phyloP scores from a whole-genome alignment of 2,797 vertebrate genomes.

The Amblyraja radiata region DNA sequence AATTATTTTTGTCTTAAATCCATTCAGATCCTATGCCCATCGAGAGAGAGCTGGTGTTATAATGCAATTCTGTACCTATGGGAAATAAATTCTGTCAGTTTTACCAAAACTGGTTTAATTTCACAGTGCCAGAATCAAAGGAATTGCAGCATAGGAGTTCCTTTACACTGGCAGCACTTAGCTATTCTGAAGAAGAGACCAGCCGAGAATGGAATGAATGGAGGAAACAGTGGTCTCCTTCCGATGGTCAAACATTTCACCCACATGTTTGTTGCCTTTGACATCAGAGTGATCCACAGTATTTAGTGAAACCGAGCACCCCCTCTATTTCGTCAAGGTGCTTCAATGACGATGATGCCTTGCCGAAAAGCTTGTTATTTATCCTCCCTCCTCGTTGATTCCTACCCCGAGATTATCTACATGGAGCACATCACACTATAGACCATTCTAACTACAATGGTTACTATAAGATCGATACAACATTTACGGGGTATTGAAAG shows the following conservation, averaged over 20 bases:
- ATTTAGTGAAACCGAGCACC: not conserved
- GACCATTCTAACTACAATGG: not conserved
- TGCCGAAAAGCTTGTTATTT: not conserved
- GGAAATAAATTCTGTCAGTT: not conserved
- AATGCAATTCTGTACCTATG: too few species aligned
- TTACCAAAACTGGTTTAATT: not conserved
- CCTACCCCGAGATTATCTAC: not conserved
- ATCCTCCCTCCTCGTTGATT: not conserved
- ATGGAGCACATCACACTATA: not conserved
- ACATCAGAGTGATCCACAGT: not conserved
- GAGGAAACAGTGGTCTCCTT: not conserved
- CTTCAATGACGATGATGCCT: not conserved
- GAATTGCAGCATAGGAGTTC: not conserved
- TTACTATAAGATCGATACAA: not conserved
- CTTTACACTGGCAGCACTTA: not conserved
- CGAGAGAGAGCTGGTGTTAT: not conserved
- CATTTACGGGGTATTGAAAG: not conserved
- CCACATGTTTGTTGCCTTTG: too few species aligned
- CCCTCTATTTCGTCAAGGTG: not conserved
- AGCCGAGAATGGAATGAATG: not conserved
- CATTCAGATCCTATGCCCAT: not conserved
- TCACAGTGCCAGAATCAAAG: not conserved
- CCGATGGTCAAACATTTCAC: not conserved
- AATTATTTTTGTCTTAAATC: not conserved
- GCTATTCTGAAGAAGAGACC: not conserved